These are phyloP conservation scores for Eupithecia abbreviata DNA, from an alignment of 2,888 invertebrate genomes.

Conservation along the genomic window DNA sequence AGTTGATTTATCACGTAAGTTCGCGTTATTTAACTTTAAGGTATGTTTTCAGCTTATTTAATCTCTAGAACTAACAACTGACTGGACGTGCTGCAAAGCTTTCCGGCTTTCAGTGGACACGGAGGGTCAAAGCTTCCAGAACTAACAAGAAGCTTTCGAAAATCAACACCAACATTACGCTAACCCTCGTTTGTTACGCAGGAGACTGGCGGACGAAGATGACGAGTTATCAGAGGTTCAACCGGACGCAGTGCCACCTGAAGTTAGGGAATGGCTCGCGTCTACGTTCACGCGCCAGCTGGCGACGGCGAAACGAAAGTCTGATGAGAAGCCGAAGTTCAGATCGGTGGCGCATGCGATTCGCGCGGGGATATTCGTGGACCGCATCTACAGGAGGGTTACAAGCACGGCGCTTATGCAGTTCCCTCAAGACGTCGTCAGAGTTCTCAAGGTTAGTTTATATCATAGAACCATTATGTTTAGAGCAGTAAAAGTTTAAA, in stretches of 20 bases:
- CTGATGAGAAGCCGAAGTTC: slow-evolving; percentile 94
- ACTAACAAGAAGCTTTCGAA: slow-evolving; percentile 34
- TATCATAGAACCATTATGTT: neutral
- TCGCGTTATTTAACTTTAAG: slow-evolving; percentile 19
- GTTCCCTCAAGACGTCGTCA: slow-evolving; percentile 93
- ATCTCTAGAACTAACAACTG: slow-evolving; percentile 9
- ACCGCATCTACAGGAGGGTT: slow-evolving; percentile 94
- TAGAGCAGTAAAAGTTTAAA: neutral
- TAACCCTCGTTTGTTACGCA: slow-evolving; percentile 61
- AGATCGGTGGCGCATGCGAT: slow-evolving; percentile 98
- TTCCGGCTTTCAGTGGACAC: slow-evolving; percentile 54
- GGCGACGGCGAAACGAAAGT: slow-evolving; percentile 89
- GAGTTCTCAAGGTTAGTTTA: slow-evolving; percentile 90
- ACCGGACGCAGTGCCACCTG: slow-evolving; percentile 97
- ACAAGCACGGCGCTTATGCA: slow-evolving; percentile 91
- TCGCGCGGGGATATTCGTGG: slow-evolving; percentile 97
- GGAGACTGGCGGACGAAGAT: slow-evolving; percentile 94
- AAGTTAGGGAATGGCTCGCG: slow-evolving; percentile 98
- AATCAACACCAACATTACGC: slow-evolving; percentile 9
- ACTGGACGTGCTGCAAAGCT: slow-evolving; percentile 41
- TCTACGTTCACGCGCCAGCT: slow-evolving; percentile 97
- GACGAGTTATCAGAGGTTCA: slow-evolving; percentile 98
- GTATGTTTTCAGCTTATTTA: slow-evolving; percentile 30
- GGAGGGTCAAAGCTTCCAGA: slow-evolving; percentile 31
- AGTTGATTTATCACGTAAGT: slow-evolving; percentile 24